phyloP scores from a whole-genome alignment of 1,140 invertebrate genomes.

The Cyphomyrmex costatus region DNA sequence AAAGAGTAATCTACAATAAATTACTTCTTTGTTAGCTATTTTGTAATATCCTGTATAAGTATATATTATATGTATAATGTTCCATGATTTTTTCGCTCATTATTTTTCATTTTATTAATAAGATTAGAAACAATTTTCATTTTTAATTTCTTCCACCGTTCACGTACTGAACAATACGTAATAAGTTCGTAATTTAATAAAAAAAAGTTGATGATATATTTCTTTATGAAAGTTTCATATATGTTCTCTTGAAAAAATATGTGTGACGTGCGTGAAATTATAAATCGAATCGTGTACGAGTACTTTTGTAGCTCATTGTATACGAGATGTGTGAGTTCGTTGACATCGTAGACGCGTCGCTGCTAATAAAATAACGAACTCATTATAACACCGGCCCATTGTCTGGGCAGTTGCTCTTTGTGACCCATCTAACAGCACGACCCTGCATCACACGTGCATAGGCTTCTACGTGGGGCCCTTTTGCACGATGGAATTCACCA shows the following conservation, averaged over 20 bases:
- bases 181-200: not conserved
- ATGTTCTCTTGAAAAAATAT: not conserved
- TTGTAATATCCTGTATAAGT: not conserved
- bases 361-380: conserved; percentile 43
- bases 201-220: not conserved
- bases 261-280: not conserved
- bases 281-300: not conserved
- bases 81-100: not conserved
- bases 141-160: not conserved
- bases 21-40: not conserved
- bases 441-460: conserved; percentile 18
- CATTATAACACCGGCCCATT: conserved; percentile 41
- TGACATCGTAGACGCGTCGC: conserved; percentile 9
- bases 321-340: conserved; percentile 18
- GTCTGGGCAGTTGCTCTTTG: conserved; percentile 57
- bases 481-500: conserved; percentile 52
- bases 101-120: no score
- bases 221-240: not conserved
- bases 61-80: not conserved
- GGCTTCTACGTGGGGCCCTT: conserved; percentile 15
- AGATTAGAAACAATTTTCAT: not conserved
- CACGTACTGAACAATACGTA: not conserved
- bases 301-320: not conserved
- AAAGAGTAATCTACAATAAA: not conserved
- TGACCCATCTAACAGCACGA: conserved; percentile 47